Percentiles rank a stretch among this genome's conserved stretches.
phyloP scores from a whole-genome alignment of 1,140 invertebrate genomes.

The Hylyphantes graminicola region DNA sequence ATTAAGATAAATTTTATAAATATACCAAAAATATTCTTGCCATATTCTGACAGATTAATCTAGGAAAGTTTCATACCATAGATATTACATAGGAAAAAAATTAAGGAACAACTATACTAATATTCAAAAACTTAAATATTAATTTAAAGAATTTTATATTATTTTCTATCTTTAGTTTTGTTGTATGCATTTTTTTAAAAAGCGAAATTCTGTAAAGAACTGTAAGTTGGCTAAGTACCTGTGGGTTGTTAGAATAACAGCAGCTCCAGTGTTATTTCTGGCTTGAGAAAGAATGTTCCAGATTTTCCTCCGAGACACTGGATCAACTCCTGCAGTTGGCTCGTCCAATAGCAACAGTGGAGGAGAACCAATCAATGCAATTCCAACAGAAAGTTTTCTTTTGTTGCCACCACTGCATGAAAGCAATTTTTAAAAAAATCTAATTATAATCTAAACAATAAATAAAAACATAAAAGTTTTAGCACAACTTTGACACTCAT shows the following conservation, averaged over 20 bases:
- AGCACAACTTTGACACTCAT: neutral
- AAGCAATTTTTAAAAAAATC: neutral
- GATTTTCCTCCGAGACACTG: conserved; percentile 68
- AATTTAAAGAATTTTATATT: too few species aligned
- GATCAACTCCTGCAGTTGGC: conserved; percentile 71
- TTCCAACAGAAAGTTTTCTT: conserved; percentile 71
- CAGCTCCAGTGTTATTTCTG: conserved; percentile 41
- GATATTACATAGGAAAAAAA: too few species aligned
- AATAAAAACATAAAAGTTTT: neutral
- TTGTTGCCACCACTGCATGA: conserved; percentile 73
- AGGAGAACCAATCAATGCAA: conserved; percentile 70
- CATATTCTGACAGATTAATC: too few species aligned
- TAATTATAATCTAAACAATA: neutral
- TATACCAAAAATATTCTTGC: too few species aligned
- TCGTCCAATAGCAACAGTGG: conserved; percentile 69
- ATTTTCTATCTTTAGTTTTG: too few species aligned
- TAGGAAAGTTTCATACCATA: too few species aligned
- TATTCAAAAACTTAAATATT: too few species aligned
- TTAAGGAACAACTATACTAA: too few species aligned
- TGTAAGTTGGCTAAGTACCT: conserved; percentile 14
- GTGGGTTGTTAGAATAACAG: conserved; percentile 58
- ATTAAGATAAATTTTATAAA: too few species aligned
- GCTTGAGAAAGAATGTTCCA: conserved; percentile 65
- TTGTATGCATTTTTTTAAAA: too few species aligned
- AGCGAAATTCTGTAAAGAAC: too few species aligned